Evolutionary conservation across 1,140 invertebrate species (phyloP).

Genomic region (Drosophila malerkotliana): DNA sequence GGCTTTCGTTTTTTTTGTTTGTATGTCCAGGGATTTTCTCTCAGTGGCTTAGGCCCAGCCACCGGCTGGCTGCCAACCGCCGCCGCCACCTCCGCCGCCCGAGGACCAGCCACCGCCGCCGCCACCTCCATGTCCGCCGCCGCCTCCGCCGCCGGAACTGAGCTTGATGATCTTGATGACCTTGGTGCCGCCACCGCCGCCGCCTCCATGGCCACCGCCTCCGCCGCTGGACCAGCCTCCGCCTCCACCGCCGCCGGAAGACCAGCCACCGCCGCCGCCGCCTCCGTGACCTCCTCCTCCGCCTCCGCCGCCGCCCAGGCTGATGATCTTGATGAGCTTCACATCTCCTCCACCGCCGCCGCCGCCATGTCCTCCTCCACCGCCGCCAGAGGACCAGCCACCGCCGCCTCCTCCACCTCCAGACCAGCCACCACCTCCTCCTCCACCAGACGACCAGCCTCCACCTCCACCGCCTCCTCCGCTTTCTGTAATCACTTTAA

Average conservation of each 20-base stretch:
- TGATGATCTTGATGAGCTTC: constrained; percentile 63
- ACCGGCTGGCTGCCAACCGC: constrained; percentile 76
- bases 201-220: constrained; percentile 33
- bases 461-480: constrained; percentile 63
- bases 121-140: constrained; percentile 53
- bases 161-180: constrained; percentile 55
- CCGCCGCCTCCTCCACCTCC: constrained; percentile 30
- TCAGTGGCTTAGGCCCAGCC: constrained; percentile 66
- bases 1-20: neutral
- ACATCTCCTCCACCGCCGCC: constrained; percentile 60
- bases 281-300: constrained; percentile 60
- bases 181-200: constrained; percentile 51
- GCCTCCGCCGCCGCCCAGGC: constrained; percentile 57
- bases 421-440: constrained; percentile 50
- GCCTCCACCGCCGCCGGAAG: constrained; percentile 34
- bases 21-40: neutral
- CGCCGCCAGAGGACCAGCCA: constrained; percentile 53
- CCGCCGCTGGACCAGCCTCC: constrained; percentile 58
- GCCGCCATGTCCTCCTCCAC: constrained; percentile 59
- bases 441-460: constrained; percentile 62
- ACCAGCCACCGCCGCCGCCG: constrained; percentile 43
- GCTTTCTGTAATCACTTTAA: constrained; percentile 56
- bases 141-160: constrained; percentile 46
- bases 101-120: constrained; percentile 40
- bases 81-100: constrained; percentile 53